Evolutionary conservation across 2,888 invertebrate species (phyloP), one percentile per base, ranked within the genome.

Genomic region (Drosophila fulvimacula): DNA sequence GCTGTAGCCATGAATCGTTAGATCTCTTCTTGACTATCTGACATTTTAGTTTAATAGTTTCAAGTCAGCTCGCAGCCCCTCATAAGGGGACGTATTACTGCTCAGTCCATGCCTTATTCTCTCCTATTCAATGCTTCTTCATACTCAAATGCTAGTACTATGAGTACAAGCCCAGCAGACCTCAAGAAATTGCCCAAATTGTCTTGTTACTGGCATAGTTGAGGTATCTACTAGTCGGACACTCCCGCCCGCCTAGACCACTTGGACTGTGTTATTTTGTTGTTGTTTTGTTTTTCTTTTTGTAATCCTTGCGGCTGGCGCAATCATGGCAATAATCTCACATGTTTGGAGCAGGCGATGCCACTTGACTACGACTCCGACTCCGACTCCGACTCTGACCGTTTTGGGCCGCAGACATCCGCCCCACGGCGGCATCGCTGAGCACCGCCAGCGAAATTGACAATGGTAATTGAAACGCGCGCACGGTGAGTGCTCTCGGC

Each of bases 381-480:
- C 17, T 11, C 39, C 11, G 39, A 56, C 53, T 53, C 46, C 57
- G 46, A 46, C n/a, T 46, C 27, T 46, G 27, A 10, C 44, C 44
- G 41, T 41, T 41, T 41, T 41, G 6, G 27, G 32, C 48, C 30
- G 51, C 51, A 52, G 34, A 38, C 52, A 38, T 32, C 48, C 48
- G 52, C 55, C 30, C 42, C 55, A 55, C 27, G 13, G 19, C 24
- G 39, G 56, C 51, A 65, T 27, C 44, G 34, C 34, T 15, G 67
- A 21, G n/a, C n/a, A 34, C 38, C 52, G 62, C 57, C 63, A 62
- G 46, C 53, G 64, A 65, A 76, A 82, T 79, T 84, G 79, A 84
- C 82, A 81, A 82, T 76, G 81, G 81, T 73, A 84, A 81, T 81
- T 84, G 79, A 81, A 81, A 81, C 68, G 75, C 68, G 75, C 79